These are phyloP conservation scores for Lottia gigantea DNA, from an alignment of 2,888 invertebrate genomes.

Conservation along the genomic window DNA sequence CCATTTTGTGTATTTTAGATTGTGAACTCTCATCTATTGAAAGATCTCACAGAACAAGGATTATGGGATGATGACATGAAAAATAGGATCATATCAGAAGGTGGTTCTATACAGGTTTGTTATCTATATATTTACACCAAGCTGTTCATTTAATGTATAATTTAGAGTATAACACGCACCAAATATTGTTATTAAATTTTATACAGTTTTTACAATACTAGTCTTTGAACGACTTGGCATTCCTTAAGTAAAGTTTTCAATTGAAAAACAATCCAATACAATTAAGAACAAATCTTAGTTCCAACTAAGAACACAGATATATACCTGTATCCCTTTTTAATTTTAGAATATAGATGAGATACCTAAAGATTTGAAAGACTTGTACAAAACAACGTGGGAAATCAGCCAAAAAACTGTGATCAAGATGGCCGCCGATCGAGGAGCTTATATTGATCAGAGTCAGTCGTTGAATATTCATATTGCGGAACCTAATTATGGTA, in stretches of 20 bases:
- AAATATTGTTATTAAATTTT: too few species aligned
- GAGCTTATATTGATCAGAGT: conserved; percentile 98
- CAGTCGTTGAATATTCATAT: conserved; percentile 98
- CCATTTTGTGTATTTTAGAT: conserved; percentile 73
- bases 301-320: not conserved
- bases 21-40: conserved; percentile 94
- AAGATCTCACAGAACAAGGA: conserved; percentile 89
- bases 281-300: too few species aligned
- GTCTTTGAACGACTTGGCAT: too few species aligned
- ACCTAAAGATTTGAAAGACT: conserved; percentile 83
- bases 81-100: conserved; percentile 88
- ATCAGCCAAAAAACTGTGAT: conserved; percentile 91
- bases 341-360: conserved; percentile 80
- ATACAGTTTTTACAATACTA: too few species aligned
- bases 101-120: conserved; percentile 86
- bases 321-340: conserved; percentile 3
- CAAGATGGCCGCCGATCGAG: conserved; percentile 97
- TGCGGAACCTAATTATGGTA: conserved; percentile 91
- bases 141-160: too few species aligned
- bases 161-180: too few species aligned
- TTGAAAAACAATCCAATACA: too few species aligned
- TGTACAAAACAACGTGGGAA: conserved; percentile 98
- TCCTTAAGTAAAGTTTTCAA: too few species aligned
- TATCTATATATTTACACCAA: too few species aligned
- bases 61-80: conserved; percentile 97